phyloP scores from a whole-genome alignment of 2,797 vertebrate species.

The Tinamus major region DNA sequence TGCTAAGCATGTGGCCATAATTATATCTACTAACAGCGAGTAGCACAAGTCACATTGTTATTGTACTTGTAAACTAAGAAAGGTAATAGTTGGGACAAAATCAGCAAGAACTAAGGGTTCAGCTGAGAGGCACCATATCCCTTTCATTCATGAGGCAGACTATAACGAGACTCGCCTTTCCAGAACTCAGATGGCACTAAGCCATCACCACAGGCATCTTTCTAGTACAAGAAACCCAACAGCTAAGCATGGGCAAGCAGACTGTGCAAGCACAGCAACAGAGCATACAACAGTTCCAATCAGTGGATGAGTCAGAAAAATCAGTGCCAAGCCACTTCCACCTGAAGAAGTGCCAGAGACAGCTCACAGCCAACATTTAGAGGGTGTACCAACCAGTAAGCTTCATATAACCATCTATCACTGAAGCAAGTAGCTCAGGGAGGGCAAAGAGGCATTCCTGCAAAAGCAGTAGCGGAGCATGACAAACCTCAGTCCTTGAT shows the following conservation, averaged over 20 bases:
- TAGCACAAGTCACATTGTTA: neutral
- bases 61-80: neutral
- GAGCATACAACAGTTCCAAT: neutral
- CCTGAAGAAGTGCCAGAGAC: neutral
- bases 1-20: neutral
- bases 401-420: neutral
- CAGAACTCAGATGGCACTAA: neutral
- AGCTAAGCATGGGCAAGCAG: neutral
- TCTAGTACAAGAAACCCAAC: neutral
- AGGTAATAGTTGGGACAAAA: neutral
- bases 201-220: neutral
- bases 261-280: neutral
- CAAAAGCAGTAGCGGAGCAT: neutral
- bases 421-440: rapidly evolving
- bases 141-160: neutral
- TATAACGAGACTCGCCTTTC: neutral
- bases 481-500: neutral
- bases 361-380: rapidly evolving
- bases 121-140: neutral
- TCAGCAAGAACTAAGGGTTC: neutral
- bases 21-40: neutral
- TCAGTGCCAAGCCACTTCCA: neutral
- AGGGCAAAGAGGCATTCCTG: neutral
- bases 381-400: neutral
- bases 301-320: neutral